Conservation (phyloP, 2,113 vertebrate species). For the Nipponia nippon region DNA sequence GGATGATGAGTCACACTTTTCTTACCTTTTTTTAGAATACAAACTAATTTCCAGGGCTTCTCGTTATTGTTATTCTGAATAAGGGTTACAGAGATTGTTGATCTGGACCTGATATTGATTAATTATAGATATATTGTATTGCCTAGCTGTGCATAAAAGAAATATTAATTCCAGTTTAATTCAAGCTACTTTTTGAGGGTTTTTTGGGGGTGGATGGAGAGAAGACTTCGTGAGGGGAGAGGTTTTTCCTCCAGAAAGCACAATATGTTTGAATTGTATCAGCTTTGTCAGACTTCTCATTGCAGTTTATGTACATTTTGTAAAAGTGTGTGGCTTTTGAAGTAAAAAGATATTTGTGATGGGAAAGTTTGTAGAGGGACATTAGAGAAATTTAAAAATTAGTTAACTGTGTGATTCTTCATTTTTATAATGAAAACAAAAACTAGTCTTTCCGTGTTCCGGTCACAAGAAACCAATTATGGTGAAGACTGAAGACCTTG, state of each 20-base stretch:
- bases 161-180: neutral
- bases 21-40: neutral
- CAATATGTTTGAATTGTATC: neutral
- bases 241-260: neutral
- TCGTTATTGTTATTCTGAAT: neutral
- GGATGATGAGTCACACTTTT: neutral
- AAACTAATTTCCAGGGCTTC: neutral
- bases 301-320: neutral
- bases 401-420: neutral
- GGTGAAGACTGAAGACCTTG: neutral
- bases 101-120: neutral
- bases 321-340: neutral
- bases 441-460: neutral
- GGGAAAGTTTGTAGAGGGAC: neutral
- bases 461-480: neutral
- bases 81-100: neutral
- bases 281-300: neutral
- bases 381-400: neutral
- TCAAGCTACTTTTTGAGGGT: neutral
- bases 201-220: neutral
- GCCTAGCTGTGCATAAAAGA: neutral
- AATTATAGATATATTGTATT: neutral
- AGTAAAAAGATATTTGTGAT: neutral
- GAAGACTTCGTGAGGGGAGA: neutral
- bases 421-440: neutral